These are phyloP conservation scores for Coreius guichenoti DNA, from an alignment of 2,797 vertebrate genomes.

Conservation along the genomic window DNA sequence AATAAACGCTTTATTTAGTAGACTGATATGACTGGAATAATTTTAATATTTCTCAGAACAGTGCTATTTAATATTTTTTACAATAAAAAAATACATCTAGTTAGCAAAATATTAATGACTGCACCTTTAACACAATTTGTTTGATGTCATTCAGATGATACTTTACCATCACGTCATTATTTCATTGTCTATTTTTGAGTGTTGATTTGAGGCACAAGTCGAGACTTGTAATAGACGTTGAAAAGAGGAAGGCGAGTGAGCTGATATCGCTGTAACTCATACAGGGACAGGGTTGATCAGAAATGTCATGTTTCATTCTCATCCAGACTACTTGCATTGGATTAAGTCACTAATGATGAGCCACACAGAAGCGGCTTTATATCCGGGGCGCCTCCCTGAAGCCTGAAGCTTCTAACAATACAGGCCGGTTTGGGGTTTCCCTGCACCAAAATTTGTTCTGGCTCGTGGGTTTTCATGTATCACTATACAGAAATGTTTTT, in stretches of 20 bases:
- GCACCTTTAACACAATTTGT: background rate
- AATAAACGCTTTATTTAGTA: conserved; percentile 4
- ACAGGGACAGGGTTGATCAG: too few relatives aligned
- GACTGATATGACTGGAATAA: background rate
- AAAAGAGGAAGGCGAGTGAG: background rate
- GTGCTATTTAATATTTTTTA: background rate
- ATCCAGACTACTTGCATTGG: background rate
- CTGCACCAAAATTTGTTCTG: background rate
- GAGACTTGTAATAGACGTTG: background rate
- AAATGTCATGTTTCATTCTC: background rate
- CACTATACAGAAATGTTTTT: background rate
- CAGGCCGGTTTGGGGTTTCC: conserved; percentile 25
- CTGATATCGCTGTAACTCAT: background rate
- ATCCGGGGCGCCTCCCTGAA: conserved; percentile 44
- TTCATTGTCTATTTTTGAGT: conserved; percentile 9
- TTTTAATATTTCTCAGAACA: background rate
- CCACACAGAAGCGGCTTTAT: conserved; percentile 37
- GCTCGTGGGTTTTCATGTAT: background rate
- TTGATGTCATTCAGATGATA: background rate
- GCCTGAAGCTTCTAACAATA: conserved; percentile 41
- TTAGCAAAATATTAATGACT: background rate
- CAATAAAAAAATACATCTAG: background rate
- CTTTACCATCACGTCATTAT: background rate
- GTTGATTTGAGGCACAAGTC: background rate
- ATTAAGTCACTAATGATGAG: conserved; percentile 30